A percentile compares a stretch with the other conserved stretches of the same genome.
These are phyloP conservation scores for Sus cebifrons DNA, from an alignment of 2,797 vertebrate species.

Conservation along the genomic window DNA sequence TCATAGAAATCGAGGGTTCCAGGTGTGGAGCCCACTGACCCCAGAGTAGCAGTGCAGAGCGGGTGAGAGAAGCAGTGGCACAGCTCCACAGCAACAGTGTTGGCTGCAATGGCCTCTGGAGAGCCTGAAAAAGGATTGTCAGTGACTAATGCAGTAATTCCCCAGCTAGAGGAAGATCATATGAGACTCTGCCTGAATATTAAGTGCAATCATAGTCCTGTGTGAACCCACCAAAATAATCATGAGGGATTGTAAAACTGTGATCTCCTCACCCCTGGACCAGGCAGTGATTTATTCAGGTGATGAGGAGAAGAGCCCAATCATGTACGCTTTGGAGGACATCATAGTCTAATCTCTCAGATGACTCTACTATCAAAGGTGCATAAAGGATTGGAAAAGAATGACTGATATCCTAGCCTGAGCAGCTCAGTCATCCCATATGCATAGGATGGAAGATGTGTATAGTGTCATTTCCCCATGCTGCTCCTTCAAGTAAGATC, in stretches of 20 bases:
- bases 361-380: background rate
- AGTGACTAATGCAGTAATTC: background rate
- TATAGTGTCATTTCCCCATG: background rate
- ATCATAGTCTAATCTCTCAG: background rate
- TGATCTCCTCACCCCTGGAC: background rate
- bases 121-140: background rate
- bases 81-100: background rate
- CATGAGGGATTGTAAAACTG: background rate
- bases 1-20: background rate
- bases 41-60: background rate
- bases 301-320: background rate
- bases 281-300: background rate
- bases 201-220: background rate
- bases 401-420: background rate
- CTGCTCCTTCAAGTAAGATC: background rate
- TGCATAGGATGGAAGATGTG: background rate
- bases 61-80: too few relatives aligned
- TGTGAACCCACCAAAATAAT: background rate
- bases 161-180: background rate
- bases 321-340: background rate
- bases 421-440: background rate
- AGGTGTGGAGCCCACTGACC: background rate
- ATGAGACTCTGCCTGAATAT: background rate
- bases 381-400: background rate
- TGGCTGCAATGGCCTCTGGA: background rate